These are phyloP conservation scores for Valencia hispanica DNA, from an alignment of 2,797 vertebrate species.

Conservation along the genomic window DNA sequence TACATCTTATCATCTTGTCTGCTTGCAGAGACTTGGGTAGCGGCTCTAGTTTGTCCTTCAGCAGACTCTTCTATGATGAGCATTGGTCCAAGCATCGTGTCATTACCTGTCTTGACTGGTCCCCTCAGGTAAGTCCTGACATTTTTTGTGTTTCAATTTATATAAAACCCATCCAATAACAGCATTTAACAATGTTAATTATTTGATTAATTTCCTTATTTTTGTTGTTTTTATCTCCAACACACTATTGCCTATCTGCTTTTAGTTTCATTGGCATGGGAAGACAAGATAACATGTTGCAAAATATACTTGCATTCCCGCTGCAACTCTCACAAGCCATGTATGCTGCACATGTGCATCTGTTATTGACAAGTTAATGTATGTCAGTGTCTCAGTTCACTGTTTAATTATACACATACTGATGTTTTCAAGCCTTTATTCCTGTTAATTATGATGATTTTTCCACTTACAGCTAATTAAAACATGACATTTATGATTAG, in stretches of 20 bases:
- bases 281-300: neutral
- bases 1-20: conserved; percentile 17
- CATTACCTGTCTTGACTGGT: conserved; percentile 97
- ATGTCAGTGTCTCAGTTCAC: neutral
- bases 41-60: conserved; percentile 91
- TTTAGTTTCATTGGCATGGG: neutral
- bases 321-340: neutral
- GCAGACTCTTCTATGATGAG: conserved; percentile 94
- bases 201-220: neutral
- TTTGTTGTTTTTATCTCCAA: neutral
- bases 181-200: neutral
- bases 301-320: neutral
- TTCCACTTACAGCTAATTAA: neutral
- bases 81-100: conserved; percentile 98
- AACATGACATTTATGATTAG: neutral
- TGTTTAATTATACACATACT: neutral
- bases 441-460: neutral
- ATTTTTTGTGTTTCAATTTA: neutral
- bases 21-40: conserved; percentile 80
- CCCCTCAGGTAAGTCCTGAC: conserved; percentile 87
- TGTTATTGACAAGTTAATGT: neutral
- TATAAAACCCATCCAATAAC: neutral
- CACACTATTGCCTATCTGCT: neutral
- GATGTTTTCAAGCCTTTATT: neutral
- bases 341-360: neutral